Evolutionary conservation across 2,113 vertebrate species (phyloP).

Genomic region (Mungos mungo): DNA sequence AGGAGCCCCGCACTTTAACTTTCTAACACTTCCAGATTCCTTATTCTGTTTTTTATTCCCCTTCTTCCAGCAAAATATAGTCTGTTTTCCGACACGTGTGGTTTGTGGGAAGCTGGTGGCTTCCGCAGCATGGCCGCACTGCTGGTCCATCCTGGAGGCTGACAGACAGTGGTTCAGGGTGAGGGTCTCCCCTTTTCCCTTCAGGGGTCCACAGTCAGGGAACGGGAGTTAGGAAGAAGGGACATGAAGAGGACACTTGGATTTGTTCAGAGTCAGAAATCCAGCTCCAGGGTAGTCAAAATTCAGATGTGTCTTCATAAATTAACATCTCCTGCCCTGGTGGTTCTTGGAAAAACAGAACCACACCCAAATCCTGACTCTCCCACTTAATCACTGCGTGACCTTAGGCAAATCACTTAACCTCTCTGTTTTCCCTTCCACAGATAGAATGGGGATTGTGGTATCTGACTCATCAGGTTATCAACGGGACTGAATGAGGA

Average conservation of each 20-base stretch:
- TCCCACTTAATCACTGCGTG: background rate
- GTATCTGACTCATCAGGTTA: background rate
- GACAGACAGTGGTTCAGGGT: background rate
- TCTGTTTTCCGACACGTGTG: accelerated
- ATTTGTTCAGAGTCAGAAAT: background rate
- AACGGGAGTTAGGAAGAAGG: background rate
- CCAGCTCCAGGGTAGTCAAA: background rate
- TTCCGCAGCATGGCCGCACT: background rate
- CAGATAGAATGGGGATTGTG: background rate
- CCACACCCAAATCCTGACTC: background rate
- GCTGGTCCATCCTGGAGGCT: background rate
- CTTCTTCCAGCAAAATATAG: background rate
- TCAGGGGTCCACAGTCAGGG: background rate
- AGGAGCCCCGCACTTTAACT: background rate
- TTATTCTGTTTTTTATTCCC: background rate
- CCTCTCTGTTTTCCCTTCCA: background rate
- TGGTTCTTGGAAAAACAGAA: background rate
- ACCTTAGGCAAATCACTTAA: background rate
- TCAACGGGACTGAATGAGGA: background rate
- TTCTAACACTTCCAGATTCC: background rate
- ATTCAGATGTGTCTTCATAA: background rate
- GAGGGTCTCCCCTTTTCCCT: background rate
- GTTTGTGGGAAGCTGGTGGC: background rate
- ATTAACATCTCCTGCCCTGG: background rate
- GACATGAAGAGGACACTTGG: background rate